A percentile compares a stretch with the other conserved stretches of the same genome.
Evolutionary conservation across 2,797 vertebrate species (phyloP).

Genomic region (Limnodromus scolopaceus): DNA sequence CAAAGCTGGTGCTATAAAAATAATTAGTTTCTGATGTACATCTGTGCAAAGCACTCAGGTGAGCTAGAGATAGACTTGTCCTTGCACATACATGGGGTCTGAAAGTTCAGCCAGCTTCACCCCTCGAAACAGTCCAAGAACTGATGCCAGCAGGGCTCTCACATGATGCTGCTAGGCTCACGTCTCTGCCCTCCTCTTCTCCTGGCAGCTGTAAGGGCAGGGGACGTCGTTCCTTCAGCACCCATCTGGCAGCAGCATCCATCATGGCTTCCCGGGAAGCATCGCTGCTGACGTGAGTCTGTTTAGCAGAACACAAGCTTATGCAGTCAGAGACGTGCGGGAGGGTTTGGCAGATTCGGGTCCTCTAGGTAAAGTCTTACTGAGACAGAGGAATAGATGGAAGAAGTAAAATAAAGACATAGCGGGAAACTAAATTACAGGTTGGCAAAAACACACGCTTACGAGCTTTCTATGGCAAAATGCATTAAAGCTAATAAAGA

Average conservation of each 20-base stretch:
- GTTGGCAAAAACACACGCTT: neutral
- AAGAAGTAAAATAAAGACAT: neutral
- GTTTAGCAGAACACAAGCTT: neutral
- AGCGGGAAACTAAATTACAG: neutral
- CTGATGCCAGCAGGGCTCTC: accelerated
- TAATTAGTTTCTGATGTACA: neutral
- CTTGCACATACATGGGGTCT: neutral
- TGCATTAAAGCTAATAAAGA: neutral
- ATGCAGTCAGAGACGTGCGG: accelerated
- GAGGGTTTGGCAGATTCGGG: neutral
- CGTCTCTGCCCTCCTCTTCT: neutral
- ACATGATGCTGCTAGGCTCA: accelerated
- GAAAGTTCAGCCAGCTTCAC: neutral
- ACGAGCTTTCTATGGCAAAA: neutral
- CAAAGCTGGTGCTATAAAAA: neutral
- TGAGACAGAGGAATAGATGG: neutral
- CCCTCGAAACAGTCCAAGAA: neutral
- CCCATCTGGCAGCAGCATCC: neutral
- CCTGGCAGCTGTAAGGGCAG: neutral
- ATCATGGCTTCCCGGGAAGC: neutral
- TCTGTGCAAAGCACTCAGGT: neutral
- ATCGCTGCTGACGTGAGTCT: accelerated
- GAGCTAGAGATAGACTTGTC: neutral
- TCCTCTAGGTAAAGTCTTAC: neutral
- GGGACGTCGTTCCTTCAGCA: accelerated